Evolutionary conservation across 1,140 invertebrate species (phyloP).

Genomic region (Drosophila erecta): DNA sequence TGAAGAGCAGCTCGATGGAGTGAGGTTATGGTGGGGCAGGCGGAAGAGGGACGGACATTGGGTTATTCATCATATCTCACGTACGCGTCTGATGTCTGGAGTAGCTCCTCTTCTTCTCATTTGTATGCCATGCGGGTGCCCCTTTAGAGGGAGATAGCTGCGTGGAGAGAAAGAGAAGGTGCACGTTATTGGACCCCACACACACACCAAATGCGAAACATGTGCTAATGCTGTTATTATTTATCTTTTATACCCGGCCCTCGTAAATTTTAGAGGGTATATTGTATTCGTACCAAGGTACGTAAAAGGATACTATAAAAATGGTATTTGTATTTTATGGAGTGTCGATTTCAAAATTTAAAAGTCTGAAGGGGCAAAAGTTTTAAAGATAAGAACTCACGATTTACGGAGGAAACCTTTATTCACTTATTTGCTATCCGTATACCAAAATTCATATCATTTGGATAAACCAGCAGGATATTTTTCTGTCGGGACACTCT

Average conservation of each 20-base stretch:
- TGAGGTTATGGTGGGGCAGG: conserved; percentile 10
- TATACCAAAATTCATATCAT: background rate
- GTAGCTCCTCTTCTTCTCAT: conserved; percentile 34
- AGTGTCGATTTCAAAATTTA: too few species aligned
- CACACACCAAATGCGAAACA: conserved; percentile 43
- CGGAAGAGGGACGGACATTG: conserved; percentile 11
- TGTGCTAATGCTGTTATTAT: conserved; percentile 45
- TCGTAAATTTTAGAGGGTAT: background rate
- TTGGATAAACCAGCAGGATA: background rate
- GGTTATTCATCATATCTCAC: conserved; percentile 63
- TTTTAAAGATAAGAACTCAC: background rate
- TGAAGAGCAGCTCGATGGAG: conserved; percentile 7
- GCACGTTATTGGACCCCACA: conserved; percentile 1
- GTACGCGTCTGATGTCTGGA: conserved; percentile 46
- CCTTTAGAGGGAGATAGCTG: conserved; percentile 4
- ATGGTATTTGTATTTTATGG: background rate
- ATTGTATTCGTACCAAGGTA: background rate
- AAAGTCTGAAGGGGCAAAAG: background rate
- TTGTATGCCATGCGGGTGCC: conserved; percentile 57
- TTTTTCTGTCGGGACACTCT: background rate
- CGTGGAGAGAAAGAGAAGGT: background rate
- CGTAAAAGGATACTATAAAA: background rate
- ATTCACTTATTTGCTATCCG: background rate
- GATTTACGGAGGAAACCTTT: background rate
- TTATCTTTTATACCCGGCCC: conserved; percentile 17